Evolutionary conservation across 2,113 vertebrate species (phyloP).

Genomic region (Neolamprologus fasciatus): DNA sequence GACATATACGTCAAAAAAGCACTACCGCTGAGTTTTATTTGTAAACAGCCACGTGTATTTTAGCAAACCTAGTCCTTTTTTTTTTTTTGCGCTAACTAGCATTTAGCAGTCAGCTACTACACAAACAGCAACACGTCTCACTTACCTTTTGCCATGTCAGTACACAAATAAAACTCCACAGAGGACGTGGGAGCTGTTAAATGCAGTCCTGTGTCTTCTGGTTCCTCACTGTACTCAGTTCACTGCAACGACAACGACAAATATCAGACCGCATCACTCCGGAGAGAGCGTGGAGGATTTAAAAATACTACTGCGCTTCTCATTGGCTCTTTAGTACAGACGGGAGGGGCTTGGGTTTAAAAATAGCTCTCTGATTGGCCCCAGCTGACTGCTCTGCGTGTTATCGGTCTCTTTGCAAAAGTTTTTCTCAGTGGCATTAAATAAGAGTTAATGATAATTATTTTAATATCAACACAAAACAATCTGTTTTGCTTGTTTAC

Average conservation of each 20-base stretch:
- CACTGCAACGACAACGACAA: not conserved
- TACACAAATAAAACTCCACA: not conserved
- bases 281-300: constrained; percentile 18
- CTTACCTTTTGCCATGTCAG: constrained; percentile 72
- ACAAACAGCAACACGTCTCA: not conserved
- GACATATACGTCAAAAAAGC: not conserved
- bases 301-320: constrained; percentile 18
- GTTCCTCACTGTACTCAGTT: not conserved
- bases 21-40: not conserved
- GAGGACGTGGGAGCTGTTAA: not conserved
- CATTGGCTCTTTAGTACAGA: constrained; percentile 28
- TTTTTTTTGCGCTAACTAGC: not conserved
- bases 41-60: not conserved
- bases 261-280: not conserved
- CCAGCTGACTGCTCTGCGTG: not conserved
- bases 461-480: not conserved
- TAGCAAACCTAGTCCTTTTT: not conserved
- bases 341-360: not conserved
- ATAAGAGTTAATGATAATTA: not conserved
- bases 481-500: not conserved
- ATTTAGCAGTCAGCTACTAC: not conserved
- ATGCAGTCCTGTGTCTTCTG: not conserved
- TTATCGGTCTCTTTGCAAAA: not conserved
- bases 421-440: not conserved
- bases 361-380: constrained; percentile 31